Conservation (phyloP, 2,797 vertebrate genomes). For the Phoxinus dragarum region DNA sequence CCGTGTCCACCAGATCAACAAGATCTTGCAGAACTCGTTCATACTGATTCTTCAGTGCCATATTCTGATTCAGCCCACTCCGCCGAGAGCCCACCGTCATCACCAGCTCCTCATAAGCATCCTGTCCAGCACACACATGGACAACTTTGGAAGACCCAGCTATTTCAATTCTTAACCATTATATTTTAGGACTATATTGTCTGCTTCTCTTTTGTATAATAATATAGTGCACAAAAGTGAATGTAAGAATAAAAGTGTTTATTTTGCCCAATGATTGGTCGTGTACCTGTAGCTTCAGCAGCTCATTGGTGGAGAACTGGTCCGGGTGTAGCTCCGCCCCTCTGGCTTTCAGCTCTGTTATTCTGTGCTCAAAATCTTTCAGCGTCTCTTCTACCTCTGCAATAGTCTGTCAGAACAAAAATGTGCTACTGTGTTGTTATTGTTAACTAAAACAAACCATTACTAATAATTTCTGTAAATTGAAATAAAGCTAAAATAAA, state of each 20-base stretch:
- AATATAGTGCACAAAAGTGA: not conserved
- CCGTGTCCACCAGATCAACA: constrained; percentile 91
- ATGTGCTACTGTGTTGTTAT: not conserved
- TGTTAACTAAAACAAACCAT: not conserved
- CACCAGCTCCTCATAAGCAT: constrained; percentile 91
- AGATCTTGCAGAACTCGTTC: constrained; percentile 91
- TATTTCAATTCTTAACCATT: not conserved
- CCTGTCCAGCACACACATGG: constrained; percentile 72
- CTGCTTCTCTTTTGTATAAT: not conserved
- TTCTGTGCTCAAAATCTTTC: constrained; percentile 87
- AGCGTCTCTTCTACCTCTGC: constrained; percentile 89
- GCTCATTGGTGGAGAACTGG: constrained; percentile 85
- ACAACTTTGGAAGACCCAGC: not conserved
- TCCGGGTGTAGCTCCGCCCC: constrained; percentile 85
- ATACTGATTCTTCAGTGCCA: constrained; percentile 91
- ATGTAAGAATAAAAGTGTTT: not conserved
- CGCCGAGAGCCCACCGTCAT: constrained; percentile 87
- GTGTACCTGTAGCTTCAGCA: constrained; percentile 92
- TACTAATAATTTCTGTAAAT: not conserved
- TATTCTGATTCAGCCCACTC: constrained; percentile 88
- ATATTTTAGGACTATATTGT: not conserved
- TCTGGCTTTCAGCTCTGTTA: constrained; percentile 85
- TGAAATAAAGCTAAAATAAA: not conserved
- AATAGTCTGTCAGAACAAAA: constrained; percentile 80
- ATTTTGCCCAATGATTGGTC: not conserved